A percentile compares a stretch with the other conserved stretches of the same genome.
phyloP scores from a whole-genome alignment of 1,140 invertebrate species.

The Diuraphis noxia region DNA sequence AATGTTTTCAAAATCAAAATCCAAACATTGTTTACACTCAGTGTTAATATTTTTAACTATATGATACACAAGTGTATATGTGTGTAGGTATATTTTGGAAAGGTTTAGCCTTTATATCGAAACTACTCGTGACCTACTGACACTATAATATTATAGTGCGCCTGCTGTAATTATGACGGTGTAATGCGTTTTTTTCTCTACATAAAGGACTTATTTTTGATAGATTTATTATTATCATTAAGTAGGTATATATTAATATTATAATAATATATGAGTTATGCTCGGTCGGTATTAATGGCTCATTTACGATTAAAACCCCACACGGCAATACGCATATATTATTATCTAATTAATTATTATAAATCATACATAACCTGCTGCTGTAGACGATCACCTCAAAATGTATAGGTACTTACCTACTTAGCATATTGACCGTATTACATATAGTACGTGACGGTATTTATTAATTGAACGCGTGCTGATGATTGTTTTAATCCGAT shows the following conservation, averaged over 20 bases:
- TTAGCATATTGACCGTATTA: background rate
- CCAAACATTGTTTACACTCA: background rate
- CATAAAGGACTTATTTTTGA: background rate
- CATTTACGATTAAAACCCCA: background rate
- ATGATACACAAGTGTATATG: background rate
- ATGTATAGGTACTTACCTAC: background rate
- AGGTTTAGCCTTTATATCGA: constrained; percentile 48
- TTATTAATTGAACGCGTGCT: background rate
- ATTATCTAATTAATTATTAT: constrained; percentile 1
- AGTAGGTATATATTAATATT: background rate
- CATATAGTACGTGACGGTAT: background rate
- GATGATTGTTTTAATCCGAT: background rate
- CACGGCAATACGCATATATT: background rate
- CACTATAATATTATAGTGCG: background rate
- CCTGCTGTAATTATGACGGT: background rate
- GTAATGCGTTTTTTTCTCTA: background rate
- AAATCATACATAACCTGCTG: background rate
- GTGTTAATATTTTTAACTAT: background rate
- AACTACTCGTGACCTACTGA: constrained; percentile 42
- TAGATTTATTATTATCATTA: constrained; percentile 11
- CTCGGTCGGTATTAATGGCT: background rate
- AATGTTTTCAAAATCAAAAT: background rate
- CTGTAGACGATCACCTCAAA: background rate
- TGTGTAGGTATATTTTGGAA: constrained; percentile 24
- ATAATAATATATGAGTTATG: background rate